Conservation (phyloP, 1,140 invertebrate genomes). For the Neodiprion lecontei region DNA sequence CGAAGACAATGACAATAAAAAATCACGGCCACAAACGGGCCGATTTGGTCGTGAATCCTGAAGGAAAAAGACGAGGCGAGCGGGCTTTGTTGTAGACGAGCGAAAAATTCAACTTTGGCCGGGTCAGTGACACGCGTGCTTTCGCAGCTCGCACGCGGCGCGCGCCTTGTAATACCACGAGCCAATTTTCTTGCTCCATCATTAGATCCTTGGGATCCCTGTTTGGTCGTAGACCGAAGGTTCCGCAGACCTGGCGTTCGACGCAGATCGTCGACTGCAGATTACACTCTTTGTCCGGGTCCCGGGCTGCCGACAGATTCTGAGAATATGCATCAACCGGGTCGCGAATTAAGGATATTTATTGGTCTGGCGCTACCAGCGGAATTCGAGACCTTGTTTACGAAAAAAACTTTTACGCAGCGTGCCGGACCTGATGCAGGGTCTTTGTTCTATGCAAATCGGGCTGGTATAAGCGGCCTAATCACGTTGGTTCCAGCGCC, state of each 20-base stretch:
- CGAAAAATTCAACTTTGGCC: neutral
- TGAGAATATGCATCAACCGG: conserved; percentile 21
- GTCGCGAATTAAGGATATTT: conserved; percentile 23
- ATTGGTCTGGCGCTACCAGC: conserved; percentile 19
- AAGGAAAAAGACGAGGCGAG: too few species aligned
- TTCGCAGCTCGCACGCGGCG: neutral
- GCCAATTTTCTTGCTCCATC: neutral
- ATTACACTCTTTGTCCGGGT: conserved; percentile 22
- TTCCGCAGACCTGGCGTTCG: conserved; percentile 11
- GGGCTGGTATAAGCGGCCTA: too few species aligned
- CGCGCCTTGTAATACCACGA: neutral
- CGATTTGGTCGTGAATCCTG: too few species aligned
- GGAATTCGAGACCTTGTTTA: conserved; percentile 17
- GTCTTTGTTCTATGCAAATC: conserved; percentile 7
- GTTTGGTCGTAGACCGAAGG: neutral
- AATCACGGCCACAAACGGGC: too few species aligned
- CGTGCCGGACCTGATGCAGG: neutral
- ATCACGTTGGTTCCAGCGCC: too few species aligned
- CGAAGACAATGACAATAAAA: too few species aligned
- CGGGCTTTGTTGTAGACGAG: neutral
- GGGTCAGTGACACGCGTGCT: neutral
- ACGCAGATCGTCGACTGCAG: conserved; percentile 4
- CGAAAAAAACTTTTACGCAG: neutral
- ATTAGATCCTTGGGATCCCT: conserved; percentile 4
- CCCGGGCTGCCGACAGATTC: conserved; percentile 24